Conservation (phyloP, 2,888 invertebrate genomes). For the Eurytoma californica region DNA sequence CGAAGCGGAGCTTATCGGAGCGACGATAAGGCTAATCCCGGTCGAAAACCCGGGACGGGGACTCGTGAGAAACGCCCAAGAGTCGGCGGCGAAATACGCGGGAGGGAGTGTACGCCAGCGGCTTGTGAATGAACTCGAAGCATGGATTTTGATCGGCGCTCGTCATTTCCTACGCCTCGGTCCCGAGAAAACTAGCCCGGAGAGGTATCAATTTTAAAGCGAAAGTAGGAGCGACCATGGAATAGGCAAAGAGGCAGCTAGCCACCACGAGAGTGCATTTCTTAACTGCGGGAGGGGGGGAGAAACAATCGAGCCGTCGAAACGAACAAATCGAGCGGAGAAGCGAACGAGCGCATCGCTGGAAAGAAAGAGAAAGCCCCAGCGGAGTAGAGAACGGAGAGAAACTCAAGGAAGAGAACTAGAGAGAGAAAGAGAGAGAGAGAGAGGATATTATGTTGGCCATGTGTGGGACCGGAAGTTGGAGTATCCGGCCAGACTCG, state of each 20-base stretch:
- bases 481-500: conserved; percentile 75
- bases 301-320: conserved; percentile 4
- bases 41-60: conserved; percentile 2
- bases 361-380: conserved; percentile 32
- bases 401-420: conserved; percentile 28
- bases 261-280: not conserved
- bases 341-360: not conserved
- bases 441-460: conserved; percentile 60
- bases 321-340: not conserved
- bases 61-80: conserved; percentile 3
- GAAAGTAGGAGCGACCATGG: no score
- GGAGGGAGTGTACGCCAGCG: not conserved
- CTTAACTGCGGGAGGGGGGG: not conserved
- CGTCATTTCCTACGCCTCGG: no score
- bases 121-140: conserved; percentile 16
- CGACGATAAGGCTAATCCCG: conserved; percentile 47
- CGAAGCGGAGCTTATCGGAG: conserved; percentile 31
- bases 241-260: not conserved
- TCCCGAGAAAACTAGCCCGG: no score
- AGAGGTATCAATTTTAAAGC: no score
- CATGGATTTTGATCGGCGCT: no score
- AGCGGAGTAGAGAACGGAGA: conserved; percentile 1
- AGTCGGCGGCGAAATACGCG: not conserved
- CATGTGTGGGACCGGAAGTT: conserved; percentile 75
- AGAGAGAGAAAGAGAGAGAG: conserved; percentile 41